Conservation (phyloP, 2,888 invertebrate genomes). For the Trichopoda pennipes region DNA sequence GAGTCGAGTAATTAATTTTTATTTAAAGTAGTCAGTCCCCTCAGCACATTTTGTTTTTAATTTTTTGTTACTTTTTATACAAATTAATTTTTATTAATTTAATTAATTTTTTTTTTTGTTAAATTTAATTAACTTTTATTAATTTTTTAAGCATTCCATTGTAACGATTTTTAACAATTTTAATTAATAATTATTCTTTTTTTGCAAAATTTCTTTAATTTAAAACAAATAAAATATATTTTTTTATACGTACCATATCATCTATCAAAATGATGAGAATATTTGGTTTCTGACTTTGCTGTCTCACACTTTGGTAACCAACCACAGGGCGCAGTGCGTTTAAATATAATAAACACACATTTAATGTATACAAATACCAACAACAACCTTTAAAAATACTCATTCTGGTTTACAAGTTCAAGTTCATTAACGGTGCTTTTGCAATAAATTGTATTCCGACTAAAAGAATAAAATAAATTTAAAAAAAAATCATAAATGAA, state of each 20-base stretch:
- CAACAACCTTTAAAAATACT: conserved; percentile 19
- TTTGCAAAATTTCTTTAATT: too few relatives aligned
- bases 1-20: too few relatives aligned
- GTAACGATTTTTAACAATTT: too few relatives aligned
- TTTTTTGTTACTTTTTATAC: too few relatives aligned
- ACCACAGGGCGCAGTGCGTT: conserved; percentile 16
- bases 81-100: too few relatives aligned
- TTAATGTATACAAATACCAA: conserved; percentile 20
- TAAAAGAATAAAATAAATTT: not conserved
- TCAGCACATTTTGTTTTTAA: too few relatives aligned
- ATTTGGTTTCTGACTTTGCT: conserved; percentile 82
- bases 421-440: conserved; percentile 55
- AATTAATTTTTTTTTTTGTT: too few relatives aligned
- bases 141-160: conserved; percentile 10
- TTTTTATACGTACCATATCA: conserved; percentile 86
- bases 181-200: too few relatives aligned
- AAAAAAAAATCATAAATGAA: conserved; percentile 3
- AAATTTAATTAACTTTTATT: too few relatives aligned
- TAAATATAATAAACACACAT: conserved; percentile 22
- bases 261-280: conserved; percentile 90
- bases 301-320: conserved; percentile 5
- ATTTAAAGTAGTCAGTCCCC: too few relatives aligned
- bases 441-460: not conserved
- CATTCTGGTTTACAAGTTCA: conserved; percentile 57
- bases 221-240: too few relatives aligned